Conservation (phyloP, 2,888 invertebrate species). For the Drosophila nigricruria region DNA sequence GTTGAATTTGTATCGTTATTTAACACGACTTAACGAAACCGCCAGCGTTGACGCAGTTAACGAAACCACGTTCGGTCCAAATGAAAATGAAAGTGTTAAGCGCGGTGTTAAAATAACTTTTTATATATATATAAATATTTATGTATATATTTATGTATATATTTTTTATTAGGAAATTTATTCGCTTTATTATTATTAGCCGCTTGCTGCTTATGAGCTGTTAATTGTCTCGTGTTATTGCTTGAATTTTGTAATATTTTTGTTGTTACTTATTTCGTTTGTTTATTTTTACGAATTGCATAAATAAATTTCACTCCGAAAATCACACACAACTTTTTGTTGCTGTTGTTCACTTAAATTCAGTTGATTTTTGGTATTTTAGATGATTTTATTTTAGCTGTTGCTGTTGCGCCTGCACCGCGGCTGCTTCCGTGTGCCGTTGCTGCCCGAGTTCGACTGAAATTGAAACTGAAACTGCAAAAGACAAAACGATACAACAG, state of each 20-base stretch:
- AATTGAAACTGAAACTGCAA: constrained; percentile 77
- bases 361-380: constrained; percentile 8
- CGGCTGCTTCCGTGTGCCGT: constrained; percentile 75
- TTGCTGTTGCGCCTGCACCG: constrained; percentile 51
- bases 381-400: background rate
- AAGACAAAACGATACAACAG: constrained; percentile 69
- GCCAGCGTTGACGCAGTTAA: constrained; percentile 43
- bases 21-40: constrained; percentile 68
- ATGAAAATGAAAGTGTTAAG: constrained; percentile 79
- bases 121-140: background rate
- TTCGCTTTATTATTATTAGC: constrained; percentile 13
- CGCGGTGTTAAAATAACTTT: constrained; percentile 33
- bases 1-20: constrained; percentile 63
- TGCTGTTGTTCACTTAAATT: constrained; percentile 28
- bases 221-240: constrained; percentile 38
- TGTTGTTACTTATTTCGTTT: constrained; percentile 40
- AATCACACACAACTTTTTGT: constrained; percentile 26
- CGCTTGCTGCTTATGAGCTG: constrained; percentile 29
- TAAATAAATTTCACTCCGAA: constrained; percentile 64
- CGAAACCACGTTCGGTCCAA: constrained; percentile 42
- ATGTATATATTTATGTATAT: background rate
- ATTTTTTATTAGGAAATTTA: constrained; percentile 18
- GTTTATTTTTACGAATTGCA: constrained; percentile 49
- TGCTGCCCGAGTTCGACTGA: constrained; percentile 78
- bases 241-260: constrained; percentile 63